These are phyloP conservation scores for Campoplex capitator DNA, from an alignment of 2,888 invertebrate genomes.

Conservation along the genomic window DNA sequence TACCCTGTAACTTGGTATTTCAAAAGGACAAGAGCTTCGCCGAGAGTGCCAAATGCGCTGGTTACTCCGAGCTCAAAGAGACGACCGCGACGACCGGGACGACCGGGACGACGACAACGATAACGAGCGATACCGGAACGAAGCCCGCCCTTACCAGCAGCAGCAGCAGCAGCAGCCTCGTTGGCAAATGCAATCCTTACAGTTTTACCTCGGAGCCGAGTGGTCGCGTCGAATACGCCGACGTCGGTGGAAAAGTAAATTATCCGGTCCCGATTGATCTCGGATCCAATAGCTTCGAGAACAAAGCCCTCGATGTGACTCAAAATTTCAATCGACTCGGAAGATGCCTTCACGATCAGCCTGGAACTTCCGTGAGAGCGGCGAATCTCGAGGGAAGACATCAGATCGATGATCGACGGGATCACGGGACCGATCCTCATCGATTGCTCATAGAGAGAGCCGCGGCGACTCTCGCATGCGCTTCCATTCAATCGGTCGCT, in stretches of 20 bases:
- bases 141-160: not conserved
- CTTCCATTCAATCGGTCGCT: not conserved
- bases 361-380: conserved; percentile 70
- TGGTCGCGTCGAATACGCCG: conserved; percentile 82
- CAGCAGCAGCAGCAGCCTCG: not conserved
- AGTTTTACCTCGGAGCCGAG: conserved; percentile 82
- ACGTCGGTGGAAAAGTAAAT: conserved; percentile 71
- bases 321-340: conserved; percentile 61
- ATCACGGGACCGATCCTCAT: conserved; percentile 52
- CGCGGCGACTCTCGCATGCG: conserved; percentile 44
- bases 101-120: not conserved
- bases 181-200: conserved; percentile 79
- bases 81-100: conserved; percentile 44
- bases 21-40: conserved; percentile 81
- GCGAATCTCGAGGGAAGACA: conserved; percentile 76
- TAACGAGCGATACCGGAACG: not conserved
- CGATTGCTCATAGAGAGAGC: conserved; percentile 73
- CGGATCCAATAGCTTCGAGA: conserved; percentile 74
- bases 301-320: conserved; percentile 70
- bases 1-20: conserved; percentile 79
- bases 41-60: conserved; percentile 78
- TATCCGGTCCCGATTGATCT: conserved; percentile 77
- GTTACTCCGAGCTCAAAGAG: conserved; percentile 81
- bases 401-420: conserved; percentile 44
- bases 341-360: conserved; percentile 52